These are phyloP conservation scores for Morinoia aosen DNA, from an alignment of 2,888 invertebrate genomes.

Conservation along the genomic window DNA sequence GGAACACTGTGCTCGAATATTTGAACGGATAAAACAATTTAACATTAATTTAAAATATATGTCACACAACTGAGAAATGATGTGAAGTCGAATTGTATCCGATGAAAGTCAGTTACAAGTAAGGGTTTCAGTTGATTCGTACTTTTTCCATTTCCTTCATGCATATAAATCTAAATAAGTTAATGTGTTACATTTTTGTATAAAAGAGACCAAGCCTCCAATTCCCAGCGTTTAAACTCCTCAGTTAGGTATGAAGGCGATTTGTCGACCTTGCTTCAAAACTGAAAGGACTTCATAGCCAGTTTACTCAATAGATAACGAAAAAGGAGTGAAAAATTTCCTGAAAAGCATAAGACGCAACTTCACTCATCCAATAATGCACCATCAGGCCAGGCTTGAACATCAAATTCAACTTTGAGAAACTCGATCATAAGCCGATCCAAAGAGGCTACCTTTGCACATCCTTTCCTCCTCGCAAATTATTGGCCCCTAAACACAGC, in stretches of 20 bases:
- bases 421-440: not conserved
- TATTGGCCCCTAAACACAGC: not conserved
- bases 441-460: not conserved
- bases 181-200: not conserved
- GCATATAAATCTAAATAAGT: not conserved
- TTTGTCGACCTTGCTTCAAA: not conserved
- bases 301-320: not conserved
- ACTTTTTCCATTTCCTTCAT: too few species aligned
- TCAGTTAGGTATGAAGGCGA: not conserved
- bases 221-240: not conserved
- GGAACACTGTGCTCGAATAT: too few species aligned
- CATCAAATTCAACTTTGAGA: not conserved
- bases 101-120: too few species aligned
- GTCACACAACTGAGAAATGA: too few species aligned
- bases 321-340: not conserved
- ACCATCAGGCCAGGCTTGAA: not conserved
- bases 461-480: not conserved
- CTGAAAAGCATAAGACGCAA: not conserved
- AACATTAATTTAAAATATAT: too few species aligned
- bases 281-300: not conserved
- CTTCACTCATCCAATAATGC: not conserved
- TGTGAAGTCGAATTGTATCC: too few species aligned
- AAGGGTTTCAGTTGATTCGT: too few species aligned
- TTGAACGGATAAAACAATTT: too few species aligned
- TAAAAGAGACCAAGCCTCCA: not conserved